phyloP scores from a whole-genome alignment of 2,888 invertebrate species.

The Ctenicera cuprea region DNA sequence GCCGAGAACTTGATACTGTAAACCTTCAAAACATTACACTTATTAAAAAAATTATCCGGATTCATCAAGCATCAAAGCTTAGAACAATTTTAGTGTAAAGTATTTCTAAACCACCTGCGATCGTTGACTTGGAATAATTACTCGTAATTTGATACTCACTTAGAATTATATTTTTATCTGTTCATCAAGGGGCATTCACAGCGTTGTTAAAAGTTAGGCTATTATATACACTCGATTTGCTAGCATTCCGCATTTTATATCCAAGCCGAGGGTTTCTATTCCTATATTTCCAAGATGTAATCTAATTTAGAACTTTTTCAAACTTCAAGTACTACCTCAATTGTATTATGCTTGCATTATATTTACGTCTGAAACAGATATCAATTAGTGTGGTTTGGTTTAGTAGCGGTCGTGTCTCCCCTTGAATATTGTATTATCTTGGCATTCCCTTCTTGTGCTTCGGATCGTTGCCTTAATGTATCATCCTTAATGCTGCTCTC shows the following conservation, averaged over 20 bases:
- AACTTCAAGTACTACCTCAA: background rate
- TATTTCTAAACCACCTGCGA: conserved; percentile 28
- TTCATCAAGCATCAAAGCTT: conserved; percentile 1
- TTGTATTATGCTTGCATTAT: conserved; percentile 30
- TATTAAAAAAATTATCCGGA: background rate
- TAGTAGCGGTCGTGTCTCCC: conserved; percentile 40
- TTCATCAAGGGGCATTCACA: conserved; percentile 22
- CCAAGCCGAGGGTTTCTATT: background rate
- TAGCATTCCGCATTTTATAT: conserved; percentile 1
- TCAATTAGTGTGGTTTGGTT: conserved; percentile 46
- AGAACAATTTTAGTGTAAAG: conserved; percentile 8
- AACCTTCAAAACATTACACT: conserved; percentile 6
- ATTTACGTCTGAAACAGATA: conserved; percentile 45
- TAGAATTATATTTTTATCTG: conserved; percentile 36
- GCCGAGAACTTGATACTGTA: background rate
- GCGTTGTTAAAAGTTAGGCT: conserved; percentile 12
- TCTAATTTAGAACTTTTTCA: conserved; percentile 17
- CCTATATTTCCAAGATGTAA: background rate
- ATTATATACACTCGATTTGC: conserved; percentile 26
- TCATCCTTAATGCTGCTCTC: conserved; percentile 37
- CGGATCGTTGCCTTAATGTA: conserved; percentile 46
- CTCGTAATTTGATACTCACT: conserved; percentile 25
- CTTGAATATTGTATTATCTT: conserved; percentile 49
- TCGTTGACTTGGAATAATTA: conserved; percentile 33
- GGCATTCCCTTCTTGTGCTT: conserved; percentile 45